Percentiles rank a stretch among this genome's conserved stretches.
These are phyloP conservation scores for Reinhardtius hippoglossoides DNA, from an alignment of 2,113 vertebrate genomes.

Conservation along the genomic window DNA sequence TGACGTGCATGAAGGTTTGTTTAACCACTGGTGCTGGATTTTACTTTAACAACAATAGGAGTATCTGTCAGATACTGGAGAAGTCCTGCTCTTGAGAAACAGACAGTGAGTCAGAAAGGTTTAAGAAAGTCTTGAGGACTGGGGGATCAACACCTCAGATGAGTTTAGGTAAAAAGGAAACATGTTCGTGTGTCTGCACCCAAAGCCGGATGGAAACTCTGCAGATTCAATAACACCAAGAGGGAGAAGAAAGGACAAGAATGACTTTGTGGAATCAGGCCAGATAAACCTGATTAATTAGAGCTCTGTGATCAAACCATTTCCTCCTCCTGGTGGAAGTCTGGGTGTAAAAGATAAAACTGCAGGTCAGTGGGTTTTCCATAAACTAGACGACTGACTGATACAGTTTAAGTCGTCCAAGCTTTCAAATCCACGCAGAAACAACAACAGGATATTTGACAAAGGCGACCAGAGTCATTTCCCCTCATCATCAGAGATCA, in stretches of 20 bases:
- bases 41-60: not conserved
- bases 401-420: slow-evolving; percentile 26
- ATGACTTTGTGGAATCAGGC: slow-evolving; percentile 35
- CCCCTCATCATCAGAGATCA: slow-evolving; percentile 44
- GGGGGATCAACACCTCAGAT: not conserved
- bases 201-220: slow-evolving; percentile 42
- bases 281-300: slow-evolving; percentile 37
- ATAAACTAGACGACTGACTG: slow-evolving; percentile 25
- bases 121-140: not conserved
- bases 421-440: slow-evolving; percentile 48
- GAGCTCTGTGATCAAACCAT: slow-evolving; percentile 37
- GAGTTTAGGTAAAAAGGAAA: slow-evolving; percentile 8
- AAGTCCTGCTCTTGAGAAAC: not conserved
- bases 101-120: not conserved
- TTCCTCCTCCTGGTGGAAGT: slow-evolving; percentile 62
- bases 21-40: too few relatives aligned
- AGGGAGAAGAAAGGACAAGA: slow-evolving; percentile 14
- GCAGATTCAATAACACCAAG: slow-evolving; percentile 43
- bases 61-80: not conserved
- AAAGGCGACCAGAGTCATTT: slow-evolving; percentile 58
- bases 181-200: not conserved
- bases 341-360: slow-evolving; percentile 68
- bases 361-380: slow-evolving; percentile 40
- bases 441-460: slow-evolving; percentile 74
- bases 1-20: too few relatives aligned